A percentile compares a stretch with the other conserved stretches of the same genome.
Evolutionary conservation across 64 coral and sea anemone genomes (phyloP).

Genomic region (Orbicella faveolata): DNA sequence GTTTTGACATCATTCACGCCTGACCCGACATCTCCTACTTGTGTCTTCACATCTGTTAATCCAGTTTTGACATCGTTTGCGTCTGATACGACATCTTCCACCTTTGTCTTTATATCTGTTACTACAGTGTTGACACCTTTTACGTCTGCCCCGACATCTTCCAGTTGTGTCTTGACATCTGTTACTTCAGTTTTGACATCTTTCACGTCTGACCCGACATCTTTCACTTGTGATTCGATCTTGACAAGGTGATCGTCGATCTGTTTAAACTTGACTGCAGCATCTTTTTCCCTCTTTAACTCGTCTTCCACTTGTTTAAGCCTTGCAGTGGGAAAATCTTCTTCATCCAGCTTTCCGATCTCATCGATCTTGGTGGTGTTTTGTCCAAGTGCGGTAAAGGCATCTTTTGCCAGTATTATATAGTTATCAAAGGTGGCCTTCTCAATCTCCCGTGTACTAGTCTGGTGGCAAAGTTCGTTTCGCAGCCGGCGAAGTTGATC

Average conservation of each 20-base stretch:
- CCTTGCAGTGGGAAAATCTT: slow-evolving; percentile 21
- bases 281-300: background rate
- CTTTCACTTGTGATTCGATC: background rate
- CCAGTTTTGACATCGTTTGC: background rate
- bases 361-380: background rate
- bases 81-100: background rate
- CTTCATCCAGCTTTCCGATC: slow-evolving; percentile 3
- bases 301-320: background rate
- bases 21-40: too few species aligned
- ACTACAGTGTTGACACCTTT: background rate
- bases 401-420: background rate
- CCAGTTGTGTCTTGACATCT: background rate
- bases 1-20: too few species aligned
- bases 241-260: background rate
- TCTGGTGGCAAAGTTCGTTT: slow-evolving; percentile 16
- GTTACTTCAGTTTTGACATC: background rate
- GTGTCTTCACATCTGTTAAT: too few species aligned
- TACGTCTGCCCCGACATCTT: background rate
- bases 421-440: slow-evolving; percentile 24
- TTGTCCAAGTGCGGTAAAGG: slow-evolving; percentile 1
- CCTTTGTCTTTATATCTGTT: background rate
- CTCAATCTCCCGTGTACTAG: slow-evolving; percentile 17
- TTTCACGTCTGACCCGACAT: background rate
- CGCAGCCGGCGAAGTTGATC: slow-evolving; percentile 34
- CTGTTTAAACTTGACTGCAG: background rate